These are phyloP conservation scores for Microtus montanus DNA, from an alignment of 2,113 vertebrate species.

Conservation along the genomic window DNA sequence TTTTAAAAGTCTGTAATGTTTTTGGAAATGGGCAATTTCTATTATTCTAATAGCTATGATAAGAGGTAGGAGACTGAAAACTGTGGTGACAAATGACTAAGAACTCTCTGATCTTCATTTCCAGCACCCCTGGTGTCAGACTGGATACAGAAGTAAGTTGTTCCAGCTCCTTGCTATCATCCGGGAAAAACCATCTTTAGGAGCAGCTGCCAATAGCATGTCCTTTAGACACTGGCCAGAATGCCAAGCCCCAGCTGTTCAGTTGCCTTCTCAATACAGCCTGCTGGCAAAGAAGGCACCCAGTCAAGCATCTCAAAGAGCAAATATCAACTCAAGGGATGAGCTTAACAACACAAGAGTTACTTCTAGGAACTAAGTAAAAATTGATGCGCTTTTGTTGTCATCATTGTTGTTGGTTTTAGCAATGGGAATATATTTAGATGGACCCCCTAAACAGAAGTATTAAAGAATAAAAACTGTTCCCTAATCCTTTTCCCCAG, in stretches of 20 bases:
- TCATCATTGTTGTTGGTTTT: not conserved
- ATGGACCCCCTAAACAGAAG: not conserved
- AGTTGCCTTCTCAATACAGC: slow-evolving; percentile 28
- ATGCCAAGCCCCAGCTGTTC: slow-evolving; percentile 56
- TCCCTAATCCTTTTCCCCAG: not conserved
- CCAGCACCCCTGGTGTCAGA: not conserved
- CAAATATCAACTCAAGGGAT: slow-evolving; percentile 31
- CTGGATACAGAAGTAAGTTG: not conserved
- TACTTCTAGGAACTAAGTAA: not conserved
- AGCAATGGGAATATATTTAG: not conserved
- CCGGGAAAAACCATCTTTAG: slow-evolving; percentile 51
- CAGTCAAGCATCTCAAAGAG: slow-evolving; percentile 45
- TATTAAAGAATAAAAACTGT: not conserved
- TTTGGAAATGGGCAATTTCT: not conserved
- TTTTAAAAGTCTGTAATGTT: not conserved
- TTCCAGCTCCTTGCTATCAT: not conserved
- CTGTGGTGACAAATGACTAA: not conserved
- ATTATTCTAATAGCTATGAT: not conserved
- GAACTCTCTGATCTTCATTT: not conserved
- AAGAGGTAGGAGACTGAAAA: not conserved
- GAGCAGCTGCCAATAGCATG: slow-evolving; percentile 40
- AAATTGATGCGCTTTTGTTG: not conserved
- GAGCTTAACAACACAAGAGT: slow-evolving; percentile 29
- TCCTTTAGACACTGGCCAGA: slow-evolving; percentile 35
- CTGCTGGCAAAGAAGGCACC: slow-evolving; percentile 28